Evolutionary conservation across 2,113 vertebrate genomes (phyloP), one percentile per base, ranked within the genome.

Genomic region (Strigops habroptila): DNA sequence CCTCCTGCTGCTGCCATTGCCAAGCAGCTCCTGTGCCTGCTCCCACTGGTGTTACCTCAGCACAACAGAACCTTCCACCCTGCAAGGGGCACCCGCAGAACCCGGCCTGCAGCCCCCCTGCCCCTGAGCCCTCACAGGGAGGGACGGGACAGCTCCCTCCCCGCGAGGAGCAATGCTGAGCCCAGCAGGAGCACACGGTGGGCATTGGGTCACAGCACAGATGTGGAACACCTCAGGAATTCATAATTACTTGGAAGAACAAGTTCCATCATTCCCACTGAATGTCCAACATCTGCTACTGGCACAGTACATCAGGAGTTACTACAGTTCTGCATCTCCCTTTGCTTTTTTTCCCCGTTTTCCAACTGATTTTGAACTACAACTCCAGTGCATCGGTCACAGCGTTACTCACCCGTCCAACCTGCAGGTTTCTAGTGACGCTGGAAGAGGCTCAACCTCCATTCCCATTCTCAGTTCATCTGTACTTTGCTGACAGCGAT

Each of bases 131-230:
- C 57, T 10, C 14, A 10, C 6, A 23, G 57, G 33, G n/a, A n/a
- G n/a, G n/a, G n/a, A n/a, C n/a, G n/a, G n/a, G n/a, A n/a, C n/a
- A n/a, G n/a, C n/a, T n/a, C n/a, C n/a, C n/a, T n/a, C n/a, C 43
- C 12, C 11, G 17, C 0, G 6, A 22, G 70, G 48, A 18, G 14
- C 35, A 4, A 15, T 1, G 28, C 28, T 10, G 55, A 3, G 33
- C 8, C 71, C 0, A 7, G 49, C 22, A 63, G 83, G 37, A 69
- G 46, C 82, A 25, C 2, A 15, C 9, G 18, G 14, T 0, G 37
- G 14, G 12, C 9, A n/a, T 5, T 43, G 16, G 4, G 0, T 16
- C 3, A 17, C 3, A 33, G 19, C 71, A 6, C 2, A 28, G 73
- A 51, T 3, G 90, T 39, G 23, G 23, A 93, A 88, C 70, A 6